Base-by-base conservation (phyloP, 2,888 invertebrate species). In the Scelioninae gen. 1 region DNA sequence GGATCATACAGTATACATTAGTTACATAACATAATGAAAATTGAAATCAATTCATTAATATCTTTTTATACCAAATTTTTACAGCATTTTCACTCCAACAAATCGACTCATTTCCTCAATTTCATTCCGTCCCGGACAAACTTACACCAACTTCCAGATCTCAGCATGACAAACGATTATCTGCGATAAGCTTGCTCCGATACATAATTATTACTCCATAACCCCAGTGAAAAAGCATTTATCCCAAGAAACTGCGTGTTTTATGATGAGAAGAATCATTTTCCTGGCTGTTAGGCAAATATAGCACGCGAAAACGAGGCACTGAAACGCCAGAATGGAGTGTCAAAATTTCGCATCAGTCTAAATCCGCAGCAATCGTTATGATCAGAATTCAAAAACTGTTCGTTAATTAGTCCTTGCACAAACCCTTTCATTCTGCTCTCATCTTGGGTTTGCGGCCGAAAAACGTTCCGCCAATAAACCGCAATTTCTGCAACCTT, bases 191-290 rank as follows among this genome's bases (percentile, higher is more conserved):
- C n/a, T n/a, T n/a, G n/a, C n/a, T n/a, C n/a, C 23, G 51, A 11
- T 62, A 53, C 62, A 11, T 32, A 16, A 15, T 58, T 45, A 13
- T 45, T 15, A 15, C 45, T 4, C n/a, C 15, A 13, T 45, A 45
- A 45, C 45, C 45, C 45, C 15, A 45, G 5, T 5, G n/a, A n/a
- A n/a, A n/a, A n/a, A n/a, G n/a, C n/a, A 15, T 45, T 45, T 13
- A 45, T 15, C 8, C 13, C n/a, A n/a, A 10, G 15, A 5, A 10
- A 45, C 15, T 5, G 45, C 15, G 13, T 5, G 49, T 71, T 58
- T 71, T 71, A 58, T 60, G 58, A 40, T 31, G 71, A 11, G 23
- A 71, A 71, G 62, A 72, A 72, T 62, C 62, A 72, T 72, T 72
- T 72, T 72, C 62, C 72, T 13, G 53, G 43, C 49, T 62, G 72